Conservation (phyloP, 2,113 vertebrate species). For the Pipra filicauda region DNA sequence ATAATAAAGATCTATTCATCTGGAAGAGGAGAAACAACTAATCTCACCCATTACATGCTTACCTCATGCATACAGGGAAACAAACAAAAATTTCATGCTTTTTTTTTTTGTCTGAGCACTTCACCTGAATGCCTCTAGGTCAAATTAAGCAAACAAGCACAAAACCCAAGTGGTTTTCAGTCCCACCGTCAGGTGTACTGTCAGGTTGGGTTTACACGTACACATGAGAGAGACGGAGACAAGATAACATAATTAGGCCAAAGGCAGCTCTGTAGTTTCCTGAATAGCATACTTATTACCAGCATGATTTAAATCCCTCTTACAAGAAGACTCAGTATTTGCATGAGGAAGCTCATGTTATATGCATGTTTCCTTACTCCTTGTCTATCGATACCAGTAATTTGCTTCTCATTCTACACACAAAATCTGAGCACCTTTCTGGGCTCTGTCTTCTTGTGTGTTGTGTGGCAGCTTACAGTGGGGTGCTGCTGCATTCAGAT, state of each 20-base stretch:
- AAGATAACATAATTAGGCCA: not conserved
- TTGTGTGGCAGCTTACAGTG: rapidly evolving
- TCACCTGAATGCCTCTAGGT: not conserved
- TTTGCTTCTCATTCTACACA: not conserved
- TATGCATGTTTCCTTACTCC: not conserved
- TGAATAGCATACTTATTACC: not conserved
- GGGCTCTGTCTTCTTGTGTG: rapidly evolving
- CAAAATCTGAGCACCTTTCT: rapidly evolving
- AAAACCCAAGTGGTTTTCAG: not conserved
- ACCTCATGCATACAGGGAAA: not conserved
- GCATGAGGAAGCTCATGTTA: not conserved
- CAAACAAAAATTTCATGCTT: not conserved
- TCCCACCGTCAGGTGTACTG: not conserved
- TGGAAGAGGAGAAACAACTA: not conserved
- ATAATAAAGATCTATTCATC: not conserved
- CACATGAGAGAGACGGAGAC: not conserved
- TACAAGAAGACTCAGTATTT: not conserved
- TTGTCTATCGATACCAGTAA: rapidly evolving
- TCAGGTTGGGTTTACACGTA: not conserved
- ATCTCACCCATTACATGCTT: not conserved
- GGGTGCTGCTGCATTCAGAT: rapidly evolving
- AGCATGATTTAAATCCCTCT: not conserved
- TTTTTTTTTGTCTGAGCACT: not conserved
- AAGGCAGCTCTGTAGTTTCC: not conserved
- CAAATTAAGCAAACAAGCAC: not conserved